These are phyloP conservation scores for Cancer borealis DNA, from an alignment of 2,888 invertebrate genomes.

Conservation along the genomic window DNA sequence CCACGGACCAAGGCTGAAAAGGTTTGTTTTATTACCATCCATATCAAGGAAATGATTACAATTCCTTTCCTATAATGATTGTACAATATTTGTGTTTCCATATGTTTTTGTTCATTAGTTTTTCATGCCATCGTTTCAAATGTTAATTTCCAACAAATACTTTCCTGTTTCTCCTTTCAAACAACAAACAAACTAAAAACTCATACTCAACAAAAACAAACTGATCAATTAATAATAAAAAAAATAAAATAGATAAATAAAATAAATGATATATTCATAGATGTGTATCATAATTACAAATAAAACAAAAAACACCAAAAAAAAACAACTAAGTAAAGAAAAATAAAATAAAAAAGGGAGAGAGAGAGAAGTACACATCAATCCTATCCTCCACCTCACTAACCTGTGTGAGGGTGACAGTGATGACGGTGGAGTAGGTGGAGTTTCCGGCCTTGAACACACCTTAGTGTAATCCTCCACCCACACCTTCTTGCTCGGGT, in stretches of 20 bases:
- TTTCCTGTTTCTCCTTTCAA: too few species aligned
- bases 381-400: neutral
- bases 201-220: too few species aligned
- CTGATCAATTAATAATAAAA: too few species aligned
- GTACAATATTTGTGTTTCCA: neutral
- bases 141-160: too few species aligned
- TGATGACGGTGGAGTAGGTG: slow-evolving; percentile 42
- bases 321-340: neutral
- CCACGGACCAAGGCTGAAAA: slow-evolving; percentile 13
- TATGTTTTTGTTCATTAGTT: too few species aligned
- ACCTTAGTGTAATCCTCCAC: slow-evolving; percentile 38
- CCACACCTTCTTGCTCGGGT: neutral
- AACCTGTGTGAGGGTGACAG: neutral
- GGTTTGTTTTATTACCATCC: neutral
- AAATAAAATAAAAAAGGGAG: neutral
- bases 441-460: neutral
- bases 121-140: too few species aligned
- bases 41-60: neutral
- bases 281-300: too few species aligned
- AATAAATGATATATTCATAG: too few species aligned
- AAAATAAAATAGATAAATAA: too few species aligned
- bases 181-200: too few species aligned
- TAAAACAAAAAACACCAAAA: neutral
- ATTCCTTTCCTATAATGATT: neutral
- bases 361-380: neutral